Conservation (phyloP, 2,797 vertebrate species). For the Thripadectes ignobilis region DNA sequence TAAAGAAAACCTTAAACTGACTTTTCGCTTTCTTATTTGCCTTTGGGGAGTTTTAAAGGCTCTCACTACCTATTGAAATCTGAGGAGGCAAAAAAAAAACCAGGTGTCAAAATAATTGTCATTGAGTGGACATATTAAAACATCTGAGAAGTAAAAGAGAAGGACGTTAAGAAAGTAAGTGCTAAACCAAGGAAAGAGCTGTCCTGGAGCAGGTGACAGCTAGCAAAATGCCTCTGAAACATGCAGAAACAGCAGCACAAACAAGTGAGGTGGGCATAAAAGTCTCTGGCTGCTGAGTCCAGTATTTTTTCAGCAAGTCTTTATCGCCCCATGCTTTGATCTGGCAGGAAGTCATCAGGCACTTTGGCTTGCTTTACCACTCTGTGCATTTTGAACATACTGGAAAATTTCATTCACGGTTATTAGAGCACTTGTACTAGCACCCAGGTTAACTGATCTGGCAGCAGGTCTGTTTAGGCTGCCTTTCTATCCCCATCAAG, state of each 20-base stretch:
- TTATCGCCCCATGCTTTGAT: neutral
- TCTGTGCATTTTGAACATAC: accelerated
- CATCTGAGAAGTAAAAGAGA: neutral
- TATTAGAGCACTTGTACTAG: neutral
- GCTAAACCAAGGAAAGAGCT: neutral
- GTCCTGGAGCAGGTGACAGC: neutral
- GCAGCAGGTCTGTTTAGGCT: neutral
- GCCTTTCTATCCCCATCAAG: neutral
- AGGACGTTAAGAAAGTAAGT: neutral
- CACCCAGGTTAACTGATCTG: neutral
- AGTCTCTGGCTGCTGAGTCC: neutral
- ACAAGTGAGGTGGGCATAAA: neutral
- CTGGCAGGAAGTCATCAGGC: neutral
- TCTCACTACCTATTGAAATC: neutral
- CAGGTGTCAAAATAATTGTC: neutral
- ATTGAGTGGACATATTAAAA: neutral
- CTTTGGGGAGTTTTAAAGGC: neutral
- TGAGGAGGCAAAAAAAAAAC: neutral
- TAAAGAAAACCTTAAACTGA: neutral
- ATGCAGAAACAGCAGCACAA: neutral
- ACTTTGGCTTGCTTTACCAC: neutral
- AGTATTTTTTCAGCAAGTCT: neutral
- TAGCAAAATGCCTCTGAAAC: neutral
- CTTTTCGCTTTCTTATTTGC: neutral
- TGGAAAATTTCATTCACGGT: accelerated